Base-by-base conservation (phyloP, 2,888 invertebrate genomes). In the Sceliomorpha sp. region DNA sequence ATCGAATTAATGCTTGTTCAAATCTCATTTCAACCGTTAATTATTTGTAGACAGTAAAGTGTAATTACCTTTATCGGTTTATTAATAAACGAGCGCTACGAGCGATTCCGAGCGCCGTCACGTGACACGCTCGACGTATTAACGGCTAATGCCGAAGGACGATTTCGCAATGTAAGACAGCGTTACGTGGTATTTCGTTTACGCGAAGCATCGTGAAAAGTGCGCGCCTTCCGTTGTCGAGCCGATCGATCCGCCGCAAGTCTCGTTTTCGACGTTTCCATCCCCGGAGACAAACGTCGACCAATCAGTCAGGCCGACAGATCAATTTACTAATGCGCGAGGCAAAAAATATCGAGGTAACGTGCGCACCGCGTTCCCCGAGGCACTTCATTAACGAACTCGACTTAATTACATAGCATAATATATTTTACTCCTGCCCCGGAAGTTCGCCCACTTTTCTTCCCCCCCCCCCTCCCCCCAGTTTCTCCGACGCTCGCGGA, bases 321-420 rank as follows among this genome's bases (percentile, higher is more conserved):
- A 66, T 72, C 63, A 77, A 77, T 75, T 77, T 73, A 74, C 72
- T 77, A 75, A 77, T 75, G 74, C 55, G 60, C 37, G 31, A 48
- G 63, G 42, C 55, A 67, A 70, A 69, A 70, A 73, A 70, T 70
- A 73, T 73, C 42, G 60, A 68, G 60, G 53, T 51, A 45, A 64
- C 60, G 58, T 60, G 63, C 59, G 26, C 59, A 13, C 32, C 48
- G n/a, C n/a, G 42, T 51, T 59, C 66, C 63, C 63, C 50, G 14
- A 36, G 66, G 67, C 53, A 59, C 56, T 68, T 60, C 63, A 60
- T 72, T 70, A 70, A 59, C 55, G 63, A 66, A 67, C 59, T 63
- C 56, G 42, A 70, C 59, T 67, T 72, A 67, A 72, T 70, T 72
- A 67, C 53, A 39, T 55, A 14, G 44, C 36, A 60, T 70, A 60